phyloP scores from a whole-genome alignment of 1,140 invertebrate species.

The Zelostemma sp. region DNA sequence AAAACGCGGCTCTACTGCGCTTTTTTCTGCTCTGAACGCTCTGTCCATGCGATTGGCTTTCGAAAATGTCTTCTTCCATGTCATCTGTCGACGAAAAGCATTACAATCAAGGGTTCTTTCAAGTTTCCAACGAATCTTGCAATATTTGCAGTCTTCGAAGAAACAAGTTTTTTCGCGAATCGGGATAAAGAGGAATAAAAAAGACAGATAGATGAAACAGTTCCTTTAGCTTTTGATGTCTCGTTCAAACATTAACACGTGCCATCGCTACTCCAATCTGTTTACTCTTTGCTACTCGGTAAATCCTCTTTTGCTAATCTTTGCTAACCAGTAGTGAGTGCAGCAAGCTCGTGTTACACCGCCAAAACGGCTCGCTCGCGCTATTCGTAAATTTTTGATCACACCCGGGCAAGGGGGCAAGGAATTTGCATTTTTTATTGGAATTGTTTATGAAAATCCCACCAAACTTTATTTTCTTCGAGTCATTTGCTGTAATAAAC shows the following conservation, averaged over 20 bases:
- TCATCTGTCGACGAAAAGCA: slow-evolving; percentile 53
- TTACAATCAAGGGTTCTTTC: neutral
- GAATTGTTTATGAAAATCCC: too few relatives aligned
- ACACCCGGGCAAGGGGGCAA: too few relatives aligned
- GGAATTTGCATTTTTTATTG: too few relatives aligned
- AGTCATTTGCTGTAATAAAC: too few relatives aligned
- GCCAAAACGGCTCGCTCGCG: neutral
- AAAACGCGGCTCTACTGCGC: slow-evolving; percentile 93
- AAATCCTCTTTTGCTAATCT: slow-evolving; percentile 48
- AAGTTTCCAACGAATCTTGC: neutral
- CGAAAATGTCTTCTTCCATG: slow-evolving; percentile 64
- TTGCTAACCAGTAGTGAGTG: slow-evolving; percentile 50
- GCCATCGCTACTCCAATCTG: slow-evolving; percentile 63
- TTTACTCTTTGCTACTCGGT: slow-evolving; percentile 62
- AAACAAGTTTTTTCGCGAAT: slow-evolving; percentile 18
- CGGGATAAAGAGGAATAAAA: slow-evolving; percentile 21
- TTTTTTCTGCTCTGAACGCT: slow-evolving; percentile 81
- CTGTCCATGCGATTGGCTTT: slow-evolving; percentile 61
- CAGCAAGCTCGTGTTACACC: slow-evolving; percentile 21
- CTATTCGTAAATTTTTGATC: slow-evolving; percentile 1
- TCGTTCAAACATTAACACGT: slow-evolving; percentile 68
- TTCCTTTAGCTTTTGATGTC: slow-evolving; percentile 66
- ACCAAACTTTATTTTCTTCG: too few relatives aligned
- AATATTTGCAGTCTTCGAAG: neutral
- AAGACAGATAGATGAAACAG: slow-evolving; percentile 36